Conservation (phyloP, 1,140 invertebrate genomes). For the Drosophila lacertosa region DNA sequence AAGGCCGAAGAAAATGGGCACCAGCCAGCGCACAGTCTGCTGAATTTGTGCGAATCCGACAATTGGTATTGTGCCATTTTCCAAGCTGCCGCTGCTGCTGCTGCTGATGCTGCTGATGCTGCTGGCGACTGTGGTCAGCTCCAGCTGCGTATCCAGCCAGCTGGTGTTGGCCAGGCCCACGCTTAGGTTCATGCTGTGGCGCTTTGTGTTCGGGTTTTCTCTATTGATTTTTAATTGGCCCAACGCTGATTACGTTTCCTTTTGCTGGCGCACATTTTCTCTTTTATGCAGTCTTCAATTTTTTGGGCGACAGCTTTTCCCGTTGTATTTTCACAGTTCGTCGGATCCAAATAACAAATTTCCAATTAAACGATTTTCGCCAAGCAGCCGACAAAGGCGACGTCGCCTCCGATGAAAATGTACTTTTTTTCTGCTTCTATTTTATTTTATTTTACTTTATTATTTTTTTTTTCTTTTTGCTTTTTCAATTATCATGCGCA, state of each 20-base stretch:
- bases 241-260: constrained; percentile 49
- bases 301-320: constrained; percentile 13
- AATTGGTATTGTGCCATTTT: neutral
- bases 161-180: constrained; percentile 14
- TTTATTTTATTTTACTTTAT: neutral
- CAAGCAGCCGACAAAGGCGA: constrained; percentile 44
- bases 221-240: constrained; percentile 33
- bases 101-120: constrained; percentile 6
- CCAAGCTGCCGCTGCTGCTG: constrained; percentile 1
- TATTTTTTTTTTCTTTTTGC: neutral
- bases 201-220: neutral
- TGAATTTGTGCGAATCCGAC: too few species aligned
- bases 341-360: constrained; percentile 71
- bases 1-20: constrained; percentile 94
- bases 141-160: constrained; percentile 5
- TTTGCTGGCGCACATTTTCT: constrained; percentile 44
- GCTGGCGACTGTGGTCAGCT: neutral
- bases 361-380: constrained; percentile 68
- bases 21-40: constrained; percentile 84
- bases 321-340: constrained; percentile 58
- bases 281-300: constrained; percentile 30
- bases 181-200: neutral
- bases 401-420: neutral
- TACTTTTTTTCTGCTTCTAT: neutral
- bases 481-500: constrained; percentile 70